Evolutionary conservation across 2,113 vertebrate species (phyloP), one percentile per base, ranked within the genome.

Genomic region (Ageneiosus marmoratus): DNA sequence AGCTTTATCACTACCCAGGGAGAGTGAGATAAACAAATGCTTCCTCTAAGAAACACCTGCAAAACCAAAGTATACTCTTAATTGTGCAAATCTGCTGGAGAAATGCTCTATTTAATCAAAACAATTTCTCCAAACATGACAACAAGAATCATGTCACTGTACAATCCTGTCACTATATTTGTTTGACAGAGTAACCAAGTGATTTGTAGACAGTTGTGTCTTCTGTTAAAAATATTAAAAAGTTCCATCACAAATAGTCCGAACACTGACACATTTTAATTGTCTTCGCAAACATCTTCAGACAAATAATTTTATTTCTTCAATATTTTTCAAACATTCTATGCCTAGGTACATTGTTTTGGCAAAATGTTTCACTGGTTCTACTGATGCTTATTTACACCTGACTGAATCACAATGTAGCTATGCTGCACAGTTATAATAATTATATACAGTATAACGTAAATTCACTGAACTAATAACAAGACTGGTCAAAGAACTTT

Each of bases 401-500:
- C 22, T 24, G 65, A 15, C 0, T 46, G 41, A 72, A 46, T 44
- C 18, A 41, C 3, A 41, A 7, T 5, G 10, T 41, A 70, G 2
- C 22, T 46, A 46, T 46, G 41, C 22, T 70, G 13, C 41, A 73
- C 1, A 51, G 51, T 29, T 41, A 5, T 41, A 41, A 41, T 41
- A 41, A 41, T 5, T 41, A 41, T 41, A 53, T 80, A 41, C 22
- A 6, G 13, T 65, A 67, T 32, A 65, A 72, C 56, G 5, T 15
- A 58, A 78, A 83, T 80, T 48, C 29, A 80, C 32, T 55, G 32
- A 50, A 50, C n/a, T 82, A 81, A 78, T 41, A 79, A 44, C 60
- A 67, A 75, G 48, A 63, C 51, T 24, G 37, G 56, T 34, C 18
- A 48, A 51, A 22, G 18, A 58, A 50, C 37, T 18, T 77, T 77